These are phyloP conservation scores for Sander lucioperca DNA, from an alignment of 2,113 vertebrate species.

Conservation along the genomic window DNA sequence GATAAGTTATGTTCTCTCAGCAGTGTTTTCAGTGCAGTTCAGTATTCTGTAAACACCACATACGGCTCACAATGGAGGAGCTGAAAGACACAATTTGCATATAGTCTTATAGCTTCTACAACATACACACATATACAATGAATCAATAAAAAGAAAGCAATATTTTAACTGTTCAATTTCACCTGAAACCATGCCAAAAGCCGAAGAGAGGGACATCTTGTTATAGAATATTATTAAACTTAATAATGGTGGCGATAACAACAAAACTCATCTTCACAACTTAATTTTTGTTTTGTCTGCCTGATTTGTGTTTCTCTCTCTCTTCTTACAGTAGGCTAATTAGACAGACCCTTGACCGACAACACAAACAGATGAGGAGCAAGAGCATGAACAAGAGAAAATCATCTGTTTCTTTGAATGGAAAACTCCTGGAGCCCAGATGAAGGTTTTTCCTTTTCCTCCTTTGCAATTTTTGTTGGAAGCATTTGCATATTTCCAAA, in stretches of 20 bases:
- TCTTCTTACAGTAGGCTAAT: conserved; percentile 38
- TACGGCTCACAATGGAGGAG: conserved; percentile 8
- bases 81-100: not conserved
- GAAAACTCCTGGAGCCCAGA: conserved; percentile 78
- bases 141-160: conserved; percentile 2
- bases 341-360: conserved; percentile 60
- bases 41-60: conserved; percentile 31
- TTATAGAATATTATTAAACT: conserved; percentile 3
- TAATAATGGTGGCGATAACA: not conserved
- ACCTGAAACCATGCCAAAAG: not conserved
- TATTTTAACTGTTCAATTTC: not conserved
- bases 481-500: conserved; percentile 82
- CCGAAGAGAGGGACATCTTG: not conserved
- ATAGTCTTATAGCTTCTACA: not conserved
- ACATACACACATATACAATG: not conserved
- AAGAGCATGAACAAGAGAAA: conserved; percentile 60
- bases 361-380: conserved; percentile 57
- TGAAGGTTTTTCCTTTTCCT: conserved; percentile 70
- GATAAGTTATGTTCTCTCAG: conserved; percentile 33
- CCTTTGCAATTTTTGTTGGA: conserved; percentile 72
- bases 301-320: conserved; percentile 31
- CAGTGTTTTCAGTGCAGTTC: conserved; percentile 22
- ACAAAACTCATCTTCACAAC: conserved; percentile 5
- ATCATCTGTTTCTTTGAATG: conserved; percentile 73
- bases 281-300: conserved; percentile 34